Base-by-base conservation (phyloP, 92 coral and sea anemone genomes). In the Zoanthus gigantus region DNA sequence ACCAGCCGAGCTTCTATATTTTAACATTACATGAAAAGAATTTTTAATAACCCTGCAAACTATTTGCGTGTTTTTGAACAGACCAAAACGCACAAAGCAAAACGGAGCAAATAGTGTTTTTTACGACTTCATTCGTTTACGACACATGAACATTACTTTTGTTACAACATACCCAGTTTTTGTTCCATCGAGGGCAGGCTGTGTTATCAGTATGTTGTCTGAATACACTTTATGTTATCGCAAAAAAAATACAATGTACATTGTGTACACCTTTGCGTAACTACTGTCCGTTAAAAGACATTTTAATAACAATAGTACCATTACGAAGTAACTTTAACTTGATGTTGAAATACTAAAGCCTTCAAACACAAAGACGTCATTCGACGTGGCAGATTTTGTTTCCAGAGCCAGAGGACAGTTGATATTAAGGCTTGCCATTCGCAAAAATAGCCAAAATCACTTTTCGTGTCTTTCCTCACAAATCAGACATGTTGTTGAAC, bases 161-260 rank as follows among this genome's bases (percentile, higher is more conserved):
- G 28, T 73, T 73, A 42, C 54, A 18, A 10, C 13, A 14, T 30
- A 77, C 28, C 82, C 30, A 45, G 47, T 3, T 66, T 81, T 45
- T 28, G 85, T 47, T 14, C 85, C 29, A 81, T 66, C 47, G 48
- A 28, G 84, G 74, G 18, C 58, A 80, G 74, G 73, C 65, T 80
- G 84, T 80, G 84, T 80, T 80, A 80, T 80, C 84, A 65, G 84
- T 56, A 63, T 61, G 84, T 79, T 10, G 84, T 45, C 74, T 80
- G 60, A 80, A 63, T 61, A 57, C 9, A 80, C n/a, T 9, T 16
- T 80, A 37, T 80, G 56, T 42, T 66, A 28, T 12, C 14, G 54
- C 10, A 73, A 44, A 61, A 44, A 61, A 32, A 63, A 80, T 61
- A 65, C 31, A 16, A 37, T 56, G 23, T 23, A 79, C 61, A 79